Base-by-base conservation (phyloP, 1,140 invertebrate species). In the Scaptomyza graminum region DNA sequence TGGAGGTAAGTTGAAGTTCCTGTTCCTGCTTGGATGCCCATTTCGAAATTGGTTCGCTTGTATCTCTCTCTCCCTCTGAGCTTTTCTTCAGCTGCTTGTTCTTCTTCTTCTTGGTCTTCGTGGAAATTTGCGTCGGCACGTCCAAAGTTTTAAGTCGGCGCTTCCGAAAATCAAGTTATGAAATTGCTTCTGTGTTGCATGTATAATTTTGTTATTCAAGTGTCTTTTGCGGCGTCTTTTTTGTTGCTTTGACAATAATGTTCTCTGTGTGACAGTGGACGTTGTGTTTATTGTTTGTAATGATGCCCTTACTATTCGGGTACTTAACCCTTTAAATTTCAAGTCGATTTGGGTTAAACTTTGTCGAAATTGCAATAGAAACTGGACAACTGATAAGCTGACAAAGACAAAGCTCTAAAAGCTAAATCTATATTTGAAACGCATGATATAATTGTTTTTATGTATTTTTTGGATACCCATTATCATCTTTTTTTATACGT, bases 1-100 rank as follows among this genome's bases (percentile, higher is more conserved):
- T 87, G 81, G 81, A 85, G 81, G 82, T 81, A 85, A 85, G 81
- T 76, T 51, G 28, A 22, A 25, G 37, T 41, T 41, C 37, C 37
- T 39, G 60, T 31, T 22, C 18, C 28, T 34, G 15, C 28, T 31
- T 8, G 3, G 8, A 8, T 6, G 13, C 37, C 12, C 8, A 22
- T 22, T 22, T 22, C 18, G 18, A 22, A 22, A 3, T 22, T 22
- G 2, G 18, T 22, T 22, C 18, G 18, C 18, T 18, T 5, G 5
- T 31, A 8, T 8, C 3, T 11, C n/a, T 16, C 9, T 31, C 16
- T 7, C 6, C 6, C n/a, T 25, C 41, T 16, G 4, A 6, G 3
- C 44, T 11, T 11, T 31, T 47, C 25, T 28, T 16, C 34, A 4
- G 13, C 37, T 68, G 18, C 18, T 22, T 22, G 18, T 22, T 22